Base-by-base conservation (phyloP, 2,797 vertebrate genomes). In the Trachops cirrhosus region DNA sequence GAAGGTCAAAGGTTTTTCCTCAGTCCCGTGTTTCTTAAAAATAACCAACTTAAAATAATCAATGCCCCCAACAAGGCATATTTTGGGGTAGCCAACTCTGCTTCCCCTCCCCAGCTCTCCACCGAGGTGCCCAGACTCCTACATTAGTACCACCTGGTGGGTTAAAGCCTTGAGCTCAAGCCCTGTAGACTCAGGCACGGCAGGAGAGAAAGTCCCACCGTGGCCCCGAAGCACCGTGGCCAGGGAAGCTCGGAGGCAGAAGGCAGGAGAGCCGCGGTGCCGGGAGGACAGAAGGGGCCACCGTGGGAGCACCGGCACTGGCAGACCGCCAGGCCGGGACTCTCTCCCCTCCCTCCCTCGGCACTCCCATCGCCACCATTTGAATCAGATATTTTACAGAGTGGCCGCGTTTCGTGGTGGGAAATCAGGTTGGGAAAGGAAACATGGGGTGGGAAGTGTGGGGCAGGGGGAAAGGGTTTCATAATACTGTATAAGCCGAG, bases 231-330 rank as follows among this genome's bases (percentile, higher is more conserved):
- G 86, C 39, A 21, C 6, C 9, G 24, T 0, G 26, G n/a, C 64
- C 57, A 18, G 5, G 6, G 67, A 0, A 6, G 52, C 71, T 15
- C 78, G 32, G 37, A 54, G 9, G 18, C 16, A 12, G 44, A 41
- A 24, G n/a, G 39, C 74, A 14, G 75, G 18, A 39, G 39, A 34
- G 57, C 75, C 8, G 3, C 26, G 9, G 41, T n/a, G 16, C 74
- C 68, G 6, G 85, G 9, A 79, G 0, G 2, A 0, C 16, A 26
- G 32, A 34, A 41, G 29, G 29, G 11, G 29, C n/a, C 52, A 8
- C 52, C 0, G 41, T 0, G 0, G 6, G 48, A 44, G 24, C 74
- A 3, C 41, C n/a, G 11, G 1, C 15, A 0, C 4, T 39, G 50
- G 19, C 1, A 16, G n/a, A 16, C 15, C 32, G 48, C 44, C 75